Percentiles rank a stretch among this genome's conserved stretches.
phyloP scores from a whole-genome alignment of 1,140 invertebrate genomes.

The Drosophila sechellia region DNA sequence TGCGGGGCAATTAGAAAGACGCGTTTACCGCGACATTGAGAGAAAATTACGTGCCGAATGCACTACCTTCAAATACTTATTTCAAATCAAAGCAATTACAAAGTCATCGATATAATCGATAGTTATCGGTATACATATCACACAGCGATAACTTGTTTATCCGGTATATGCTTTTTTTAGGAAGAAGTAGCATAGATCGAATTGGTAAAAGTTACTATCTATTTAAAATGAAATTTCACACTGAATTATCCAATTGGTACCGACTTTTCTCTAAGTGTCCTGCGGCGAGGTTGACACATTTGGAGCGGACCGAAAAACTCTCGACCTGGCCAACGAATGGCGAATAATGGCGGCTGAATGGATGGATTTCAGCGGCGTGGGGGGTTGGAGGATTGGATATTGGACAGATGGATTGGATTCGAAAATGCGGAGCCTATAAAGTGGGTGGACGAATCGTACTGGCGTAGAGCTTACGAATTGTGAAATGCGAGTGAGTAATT shows the following conservation, averaged over 20 bases:
- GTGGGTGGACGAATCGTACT: neutral
- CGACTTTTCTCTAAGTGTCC: slow-evolving; percentile 6
- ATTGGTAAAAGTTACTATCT: no score
- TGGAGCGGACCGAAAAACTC: slow-evolving; percentile 22
- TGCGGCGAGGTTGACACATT: slow-evolving; percentile 21
- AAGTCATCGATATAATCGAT: neutral
- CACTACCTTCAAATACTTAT: accelerated
- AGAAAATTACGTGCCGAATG: neutral
- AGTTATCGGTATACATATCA: no score
- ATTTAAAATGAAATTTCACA: no score
- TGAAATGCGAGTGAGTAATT: slow-evolving; percentile 79
- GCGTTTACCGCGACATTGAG: slow-evolving; percentile 15
- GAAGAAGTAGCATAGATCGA: no score
- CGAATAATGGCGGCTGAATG: slow-evolving; percentile 31
- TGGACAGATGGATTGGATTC: slow-evolving; percentile 41
- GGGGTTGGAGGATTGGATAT: neutral
- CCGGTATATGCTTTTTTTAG: no score
- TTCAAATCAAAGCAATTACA: neutral
- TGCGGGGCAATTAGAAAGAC: slow-evolving; percentile 39
- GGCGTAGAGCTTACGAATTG: slow-evolving; percentile 59
- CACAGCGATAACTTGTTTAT: no score
- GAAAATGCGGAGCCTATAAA: slow-evolving; percentile 20
- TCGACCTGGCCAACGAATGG: slow-evolving; percentile 13
- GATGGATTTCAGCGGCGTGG: slow-evolving; percentile 10
- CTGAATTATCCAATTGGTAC: no score